Evolutionary conservation across 2,113 vertebrate genomes (phyloP).

Genomic region (Alaudala cheleensis): DNA sequence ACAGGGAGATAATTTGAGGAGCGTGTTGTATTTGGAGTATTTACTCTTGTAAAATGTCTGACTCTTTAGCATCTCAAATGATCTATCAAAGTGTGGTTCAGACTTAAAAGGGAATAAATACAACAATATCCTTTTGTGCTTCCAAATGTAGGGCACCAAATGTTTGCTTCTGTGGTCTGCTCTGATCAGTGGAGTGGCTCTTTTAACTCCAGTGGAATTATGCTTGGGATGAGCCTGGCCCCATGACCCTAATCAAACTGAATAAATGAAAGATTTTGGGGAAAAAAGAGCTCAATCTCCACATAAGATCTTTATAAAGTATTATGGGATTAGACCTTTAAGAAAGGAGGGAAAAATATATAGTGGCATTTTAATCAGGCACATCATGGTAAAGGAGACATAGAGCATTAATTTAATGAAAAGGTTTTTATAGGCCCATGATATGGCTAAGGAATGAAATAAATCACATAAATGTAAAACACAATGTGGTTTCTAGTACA

Average conservation of each 20-base stretch:
- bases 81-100: background rate
- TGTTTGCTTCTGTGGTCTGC: slow-evolving; percentile 6
- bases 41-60: background rate
- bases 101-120: background rate
- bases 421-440: background rate
- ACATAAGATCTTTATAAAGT: slow-evolving; percentile 56
- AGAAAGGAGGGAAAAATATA: background rate
- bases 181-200: background rate
- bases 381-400: background rate
- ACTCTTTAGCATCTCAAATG: background rate
- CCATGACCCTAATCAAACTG: slow-evolving; percentile 57
- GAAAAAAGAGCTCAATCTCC: slow-evolving; percentile 34
- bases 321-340: slow-evolving; percentile 52
- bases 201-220: slow-evolving; percentile 40
- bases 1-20: background rate
- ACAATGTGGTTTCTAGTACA: background rate
- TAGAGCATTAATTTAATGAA: background rate
- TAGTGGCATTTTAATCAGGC: slow-evolving; percentile 38
- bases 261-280: slow-evolving; percentile 35
- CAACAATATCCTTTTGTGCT: slow-evolving; percentile 8
- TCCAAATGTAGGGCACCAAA: slow-evolving; percentile 61
- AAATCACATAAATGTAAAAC: background rate
- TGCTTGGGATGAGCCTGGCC: slow-evolving; percentile 30
- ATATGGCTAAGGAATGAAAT: background rate
- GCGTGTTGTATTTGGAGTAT: background rate